Evolutionary conservation across 1,140 invertebrate species (phyloP).

Genomic region (Tetramorium simillimum): DNA sequence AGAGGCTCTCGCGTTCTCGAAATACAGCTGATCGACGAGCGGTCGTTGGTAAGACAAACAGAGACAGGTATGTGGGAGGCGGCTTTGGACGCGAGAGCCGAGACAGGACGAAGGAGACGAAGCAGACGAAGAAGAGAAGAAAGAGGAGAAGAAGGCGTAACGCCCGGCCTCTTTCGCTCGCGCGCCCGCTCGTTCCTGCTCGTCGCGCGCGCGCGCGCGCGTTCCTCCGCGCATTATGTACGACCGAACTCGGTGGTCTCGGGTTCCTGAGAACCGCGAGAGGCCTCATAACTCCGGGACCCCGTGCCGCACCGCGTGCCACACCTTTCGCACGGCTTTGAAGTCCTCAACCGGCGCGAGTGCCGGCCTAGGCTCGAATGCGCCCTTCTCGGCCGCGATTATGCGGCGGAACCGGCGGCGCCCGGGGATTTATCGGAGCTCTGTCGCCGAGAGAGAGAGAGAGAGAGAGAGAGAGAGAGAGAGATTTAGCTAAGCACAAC

Average conservation of each 20-base stretch:
- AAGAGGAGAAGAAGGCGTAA: conserved; percentile 54
- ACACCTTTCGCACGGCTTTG: conserved; percentile 71
- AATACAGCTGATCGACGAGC: conserved; percentile 49
- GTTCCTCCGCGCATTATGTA: conserved; percentile 69
- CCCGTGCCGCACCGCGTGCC: conserved; percentile 60
- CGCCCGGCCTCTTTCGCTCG: conserved; percentile 37
- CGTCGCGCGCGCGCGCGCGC: conserved; percentile 65
- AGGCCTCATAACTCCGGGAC: conserved; percentile 64
- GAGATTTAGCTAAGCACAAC: background rate
- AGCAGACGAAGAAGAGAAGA: conserved; percentile 1
- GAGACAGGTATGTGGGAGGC: conserved; percentile 46
- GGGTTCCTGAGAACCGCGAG: conserved; percentile 72
- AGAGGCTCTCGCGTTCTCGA: conserved; percentile 13
- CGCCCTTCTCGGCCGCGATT: conserved; percentile 11
- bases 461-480: too few relatives aligned
- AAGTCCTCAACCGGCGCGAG: conserved; percentile 51
- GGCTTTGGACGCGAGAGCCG: background rate
- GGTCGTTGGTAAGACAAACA: conserved; percentile 56
- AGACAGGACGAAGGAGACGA: conserved; percentile 10
- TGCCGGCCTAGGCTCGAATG: background rate
- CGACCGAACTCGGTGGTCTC: conserved; percentile 71
- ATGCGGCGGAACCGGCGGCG: conserved; percentile 29
- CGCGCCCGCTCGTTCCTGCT: conserved; percentile 44
- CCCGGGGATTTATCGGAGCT: conserved; percentile 37
- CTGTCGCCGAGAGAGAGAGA: conserved; percentile 15